phyloP scores from a whole-genome alignment of 2,888 invertebrate genomes.

The Priocnemis perturbator region DNA sequence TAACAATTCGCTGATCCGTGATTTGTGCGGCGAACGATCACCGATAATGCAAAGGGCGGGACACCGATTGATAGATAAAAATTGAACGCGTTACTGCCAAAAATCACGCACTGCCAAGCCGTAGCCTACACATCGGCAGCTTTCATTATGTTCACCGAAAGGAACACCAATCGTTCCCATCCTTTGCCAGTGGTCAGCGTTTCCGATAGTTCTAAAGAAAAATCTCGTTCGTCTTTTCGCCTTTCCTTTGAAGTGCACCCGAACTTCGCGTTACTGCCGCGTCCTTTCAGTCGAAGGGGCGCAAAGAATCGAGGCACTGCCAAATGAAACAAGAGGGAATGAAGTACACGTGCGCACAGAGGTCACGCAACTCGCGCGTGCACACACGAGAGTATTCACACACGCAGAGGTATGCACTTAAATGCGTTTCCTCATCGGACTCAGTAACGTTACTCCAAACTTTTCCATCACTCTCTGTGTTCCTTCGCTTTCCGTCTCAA shows the following conservation, averaged over 20 bases:
- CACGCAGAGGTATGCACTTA: too few species aligned
- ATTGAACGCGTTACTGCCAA: slow-evolving; percentile 54
- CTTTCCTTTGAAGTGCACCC: too few species aligned
- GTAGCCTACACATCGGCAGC: slow-evolving; percentile 17
- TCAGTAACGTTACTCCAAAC: not conserved
- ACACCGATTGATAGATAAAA: not conserved
- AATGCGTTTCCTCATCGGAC: too few species aligned
- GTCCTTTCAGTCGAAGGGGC: not conserved
- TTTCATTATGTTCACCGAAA: slow-evolving; percentile 18
- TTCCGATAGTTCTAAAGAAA: slow-evolving; percentile 12
- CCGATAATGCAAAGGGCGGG: not conserved
- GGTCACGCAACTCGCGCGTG: too few species aligned
- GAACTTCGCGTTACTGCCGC: slow-evolving; percentile 7
- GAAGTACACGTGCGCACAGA: too few species aligned
- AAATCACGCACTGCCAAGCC: slow-evolving; percentile 47
- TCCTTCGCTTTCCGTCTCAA: not conserved
- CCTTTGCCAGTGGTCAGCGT: not conserved
- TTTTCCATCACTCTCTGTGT: not conserved
- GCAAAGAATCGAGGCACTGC: not conserved
- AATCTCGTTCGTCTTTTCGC: slow-evolving; percentile 12
- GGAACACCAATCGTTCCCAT: slow-evolving; percentile 15
- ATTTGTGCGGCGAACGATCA: not conserved
- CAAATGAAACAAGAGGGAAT: not conserved
- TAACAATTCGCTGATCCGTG: too few species aligned
- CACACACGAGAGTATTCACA: too few species aligned